These are phyloP conservation scores for Phylloscopus collybita DNA, from an alignment of 2,797 vertebrate genomes.

Conservation along the genomic window DNA sequence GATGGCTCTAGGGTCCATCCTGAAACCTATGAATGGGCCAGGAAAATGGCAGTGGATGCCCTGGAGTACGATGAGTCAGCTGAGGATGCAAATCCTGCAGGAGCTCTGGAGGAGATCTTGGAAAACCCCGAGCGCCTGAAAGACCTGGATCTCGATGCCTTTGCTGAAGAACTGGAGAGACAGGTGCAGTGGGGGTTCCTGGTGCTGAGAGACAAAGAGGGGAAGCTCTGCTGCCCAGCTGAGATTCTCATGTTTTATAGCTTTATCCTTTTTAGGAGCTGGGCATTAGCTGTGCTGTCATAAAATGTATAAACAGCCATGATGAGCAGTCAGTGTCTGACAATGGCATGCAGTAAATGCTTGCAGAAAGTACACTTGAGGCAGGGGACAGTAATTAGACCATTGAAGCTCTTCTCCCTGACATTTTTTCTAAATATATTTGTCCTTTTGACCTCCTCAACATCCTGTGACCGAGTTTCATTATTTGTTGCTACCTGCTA, in stretches of 20 bases:
- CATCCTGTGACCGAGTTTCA: background rate
- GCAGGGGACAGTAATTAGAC: background rate
- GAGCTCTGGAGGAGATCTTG: conserved; percentile 96
- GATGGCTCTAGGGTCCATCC: conserved; percentile 98
- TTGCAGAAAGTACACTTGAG: background rate
- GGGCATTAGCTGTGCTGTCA: background rate
- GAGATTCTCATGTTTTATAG: background rate
- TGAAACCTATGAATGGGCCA: conserved; percentile 98
- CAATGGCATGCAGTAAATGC: background rate
- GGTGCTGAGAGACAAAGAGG: background rate
- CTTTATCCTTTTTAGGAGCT: background rate
- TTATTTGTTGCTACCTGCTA: background rate
- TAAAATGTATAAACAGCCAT: background rate
- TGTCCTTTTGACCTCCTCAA: background rate
- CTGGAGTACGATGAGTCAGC: conserved; percentile 97
- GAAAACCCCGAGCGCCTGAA: conserved; percentile 98
- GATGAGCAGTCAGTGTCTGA: background rate
- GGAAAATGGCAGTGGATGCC: conserved; percentile 99
- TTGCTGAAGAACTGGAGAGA: conserved; percentile 98
- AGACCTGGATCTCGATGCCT: conserved; percentile 96
- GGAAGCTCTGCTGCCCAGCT: background rate
- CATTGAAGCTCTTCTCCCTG: background rate
- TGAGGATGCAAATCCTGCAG: conserved; percentile 97
- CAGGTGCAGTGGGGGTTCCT: conserved; percentile 80
- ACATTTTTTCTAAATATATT: background rate